phyloP scores from a whole-genome alignment of 2,888 invertebrate genomes.

The Latrodectus elegans region DNA sequence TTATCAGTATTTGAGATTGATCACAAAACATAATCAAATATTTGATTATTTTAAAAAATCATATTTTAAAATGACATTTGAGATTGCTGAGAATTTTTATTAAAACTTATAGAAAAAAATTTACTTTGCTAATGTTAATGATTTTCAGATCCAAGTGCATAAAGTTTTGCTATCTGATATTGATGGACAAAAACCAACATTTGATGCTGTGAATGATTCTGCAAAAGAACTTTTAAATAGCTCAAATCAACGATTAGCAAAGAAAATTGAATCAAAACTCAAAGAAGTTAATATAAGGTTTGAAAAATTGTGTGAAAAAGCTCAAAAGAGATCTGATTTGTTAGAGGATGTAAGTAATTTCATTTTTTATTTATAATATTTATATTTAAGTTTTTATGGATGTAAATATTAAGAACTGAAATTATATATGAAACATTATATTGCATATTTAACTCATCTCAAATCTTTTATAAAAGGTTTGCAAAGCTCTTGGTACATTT shows the following conservation, averaged over 20 bases:
- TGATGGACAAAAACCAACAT: slow-evolving; percentile 88
- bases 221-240: slow-evolving; percentile 89
- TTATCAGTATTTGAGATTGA: no score
- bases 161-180: slow-evolving; percentile 87
- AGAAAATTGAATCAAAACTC: slow-evolving; percentile 91
- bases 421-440: background rate
- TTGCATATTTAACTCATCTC: no score
- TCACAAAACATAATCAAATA: no score
- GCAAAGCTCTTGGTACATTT: slow-evolving; percentile 82
- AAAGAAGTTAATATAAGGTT: slow-evolving; percentile 89
- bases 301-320: slow-evolving; percentile 88
- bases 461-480: slow-evolving; percentile 72
- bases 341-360: slow-evolving; percentile 82
- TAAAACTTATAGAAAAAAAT: no score
- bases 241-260: slow-evolving; percentile 89
- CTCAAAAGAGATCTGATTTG: slow-evolving; percentile 85
- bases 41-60: no score
- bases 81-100: no score
- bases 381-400: background rate
- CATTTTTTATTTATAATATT: slow-evolving; percentile 1
- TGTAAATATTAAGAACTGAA: background rate
- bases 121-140: no score
- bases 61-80: background rate
- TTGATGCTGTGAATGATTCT: slow-evolving; percentile 86
- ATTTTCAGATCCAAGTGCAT: slow-evolving; percentile 82